A percentile compares a stretch with the other conserved stretches of the same genome.
These are phyloP conservation scores for Semaprochilodus insignis DNA, from an alignment of 2,797 vertebrate genomes.

Conservation along the genomic window DNA sequence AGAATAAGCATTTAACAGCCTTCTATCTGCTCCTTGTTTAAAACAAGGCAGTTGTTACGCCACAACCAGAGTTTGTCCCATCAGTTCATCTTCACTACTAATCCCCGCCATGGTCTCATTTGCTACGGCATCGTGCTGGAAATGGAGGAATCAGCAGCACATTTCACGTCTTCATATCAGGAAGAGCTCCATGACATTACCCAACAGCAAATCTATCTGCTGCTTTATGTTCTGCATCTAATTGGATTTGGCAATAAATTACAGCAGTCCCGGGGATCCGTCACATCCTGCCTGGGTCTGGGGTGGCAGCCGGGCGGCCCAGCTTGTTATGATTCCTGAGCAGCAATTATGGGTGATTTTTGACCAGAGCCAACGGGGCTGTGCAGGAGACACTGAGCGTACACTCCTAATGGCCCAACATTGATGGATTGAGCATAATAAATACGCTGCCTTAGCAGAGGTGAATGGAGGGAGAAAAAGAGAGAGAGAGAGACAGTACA, in stretches of 20 bases:
- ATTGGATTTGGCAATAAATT: slow-evolving; percentile 85
- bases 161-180: slow-evolving; percentile 78
- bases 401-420: slow-evolving; percentile 80
- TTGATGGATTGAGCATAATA: slow-evolving; percentile 80
- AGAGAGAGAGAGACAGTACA: not conserved
- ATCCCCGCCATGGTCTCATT: slow-evolving; percentile 81
- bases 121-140: slow-evolving; percentile 68
- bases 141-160: slow-evolving; percentile 73
- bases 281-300: slow-evolving; percentile 78
- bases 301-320: slow-evolving; percentile 72
- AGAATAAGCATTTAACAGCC: slow-evolving; percentile 51
- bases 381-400: slow-evolving; percentile 49
- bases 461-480: slow-evolving; percentile 43
- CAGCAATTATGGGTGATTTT: slow-evolving; percentile 84
- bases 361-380: slow-evolving; percentile 72
- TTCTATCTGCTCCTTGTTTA: slow-evolving; percentile 59
- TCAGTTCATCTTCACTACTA: slow-evolving; percentile 79
- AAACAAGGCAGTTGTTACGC: slow-evolving; percentile 65
- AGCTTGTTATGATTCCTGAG: slow-evolving; percentile 84
- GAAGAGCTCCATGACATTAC: slow-evolving; percentile 66
- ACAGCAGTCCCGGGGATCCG: slow-evolving; percentile 78
- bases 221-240: slow-evolving; percentile 84
- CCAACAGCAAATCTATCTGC: slow-evolving; percentile 78
- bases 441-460: slow-evolving; percentile 72
- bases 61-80: slow-evolving; percentile 78